These are phyloP conservation scores for Nothobranchius furzeri DNA, from an alignment of 2,113 vertebrate species.

Conservation along the genomic window DNA sequence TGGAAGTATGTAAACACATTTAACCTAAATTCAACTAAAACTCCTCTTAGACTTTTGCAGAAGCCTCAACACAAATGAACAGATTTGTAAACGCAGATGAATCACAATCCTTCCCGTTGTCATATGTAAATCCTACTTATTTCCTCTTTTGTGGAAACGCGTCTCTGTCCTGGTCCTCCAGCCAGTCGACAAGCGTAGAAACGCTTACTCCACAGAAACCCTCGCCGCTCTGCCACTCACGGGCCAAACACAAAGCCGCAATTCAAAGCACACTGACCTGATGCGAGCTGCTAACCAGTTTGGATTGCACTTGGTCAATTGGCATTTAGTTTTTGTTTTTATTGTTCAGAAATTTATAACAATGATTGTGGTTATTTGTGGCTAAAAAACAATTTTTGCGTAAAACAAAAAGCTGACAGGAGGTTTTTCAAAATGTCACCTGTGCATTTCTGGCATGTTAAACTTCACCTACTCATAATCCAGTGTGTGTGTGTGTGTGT, in stretches of 20 bases:
- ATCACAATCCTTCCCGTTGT: constrained; percentile 23
- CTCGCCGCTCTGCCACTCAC: constrained; percentile 23
- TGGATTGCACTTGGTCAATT: neutral
- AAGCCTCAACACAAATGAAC: too few species aligned
- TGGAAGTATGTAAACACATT: too few species aligned
- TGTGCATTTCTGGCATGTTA: constrained; percentile 16
- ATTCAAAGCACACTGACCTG: constrained; percentile 20
- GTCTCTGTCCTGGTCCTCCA: constrained; percentile 8
- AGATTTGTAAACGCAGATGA: constrained; percentile 7
- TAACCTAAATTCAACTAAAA: neutral
- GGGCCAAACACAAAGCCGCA: constrained; percentile 37
- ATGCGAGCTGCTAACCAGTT: neutral
- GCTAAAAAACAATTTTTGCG: neutral
- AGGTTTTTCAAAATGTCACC: constrained; percentile 3
- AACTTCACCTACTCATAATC: constrained; percentile 4
- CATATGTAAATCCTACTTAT: constrained; percentile 27
- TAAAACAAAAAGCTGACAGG: neutral
- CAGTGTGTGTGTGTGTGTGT: constrained; percentile 19
- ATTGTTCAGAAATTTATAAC: neutral
- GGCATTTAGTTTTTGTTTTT: neutral
- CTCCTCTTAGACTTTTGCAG: neutral
- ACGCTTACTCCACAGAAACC: constrained; percentile 61
- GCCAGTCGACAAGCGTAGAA: constrained; percentile 44
- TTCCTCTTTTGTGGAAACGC: constrained; percentile 44
- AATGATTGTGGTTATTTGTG: neutral